A percentile compares a stretch with the other conserved stretches of the same genome.
Evolutionary conservation across 2,113 vertebrate species (phyloP).

Genomic region (Perognathus longimembris): DNA sequence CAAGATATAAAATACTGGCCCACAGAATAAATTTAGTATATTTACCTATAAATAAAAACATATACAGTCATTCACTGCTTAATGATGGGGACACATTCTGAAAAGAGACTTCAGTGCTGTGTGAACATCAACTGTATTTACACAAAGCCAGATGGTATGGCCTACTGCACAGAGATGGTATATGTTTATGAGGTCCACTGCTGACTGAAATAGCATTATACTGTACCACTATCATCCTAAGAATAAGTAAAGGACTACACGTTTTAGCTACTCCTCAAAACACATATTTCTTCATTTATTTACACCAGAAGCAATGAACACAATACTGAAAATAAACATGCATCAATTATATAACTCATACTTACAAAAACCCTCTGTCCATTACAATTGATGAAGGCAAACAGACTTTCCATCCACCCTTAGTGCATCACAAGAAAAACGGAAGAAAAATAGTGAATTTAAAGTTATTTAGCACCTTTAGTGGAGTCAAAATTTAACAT

Average conservation of each 20-base stretch:
- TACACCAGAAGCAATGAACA: constrained; percentile 86
- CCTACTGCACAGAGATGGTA: neutral
- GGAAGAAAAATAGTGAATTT: constrained; percentile 84
- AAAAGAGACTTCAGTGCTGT: neutral
- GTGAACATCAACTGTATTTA: neutral
- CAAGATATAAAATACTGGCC: constrained; percentile 24
- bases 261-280: constrained; percentile 81
- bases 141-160: neutral
- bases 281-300: constrained; percentile 86
- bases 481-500: constrained; percentile 86
- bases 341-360: constrained; percentile 85
- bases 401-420: constrained; percentile 70
- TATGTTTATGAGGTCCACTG: neutral
- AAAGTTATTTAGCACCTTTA: constrained; percentile 90
- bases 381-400: constrained; percentile 83
- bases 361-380: constrained; percentile 79
- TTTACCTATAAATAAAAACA: constrained; percentile 72
- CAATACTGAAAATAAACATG: constrained; percentile 88
- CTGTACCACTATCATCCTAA: constrained; percentile 68
- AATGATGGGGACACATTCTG: neutral
- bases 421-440: constrained; percentile 84
- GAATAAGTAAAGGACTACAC: constrained; percentile 79
- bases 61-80: constrained; percentile 19
- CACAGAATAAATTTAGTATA: constrained; percentile 72
- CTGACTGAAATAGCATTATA: neutral